Percentiles rank a stretch among this genome's conserved stretches.
phyloP scores from a whole-genome alignment of 1,140 invertebrate genomes.

The Drosophila santomea region DNA sequence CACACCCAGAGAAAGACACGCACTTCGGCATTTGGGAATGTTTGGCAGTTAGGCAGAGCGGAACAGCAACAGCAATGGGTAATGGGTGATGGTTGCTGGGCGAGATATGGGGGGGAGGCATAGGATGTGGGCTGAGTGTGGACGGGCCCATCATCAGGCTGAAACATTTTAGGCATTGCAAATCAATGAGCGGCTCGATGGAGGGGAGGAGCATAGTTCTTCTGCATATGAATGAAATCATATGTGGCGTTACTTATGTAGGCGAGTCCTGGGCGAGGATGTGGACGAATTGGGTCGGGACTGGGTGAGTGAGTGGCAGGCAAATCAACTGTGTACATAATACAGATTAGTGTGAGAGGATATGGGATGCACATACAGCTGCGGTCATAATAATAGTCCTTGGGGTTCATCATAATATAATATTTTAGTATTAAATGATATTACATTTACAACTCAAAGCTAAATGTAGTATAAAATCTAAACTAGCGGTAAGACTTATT shows the following conservation, averaged over 20 bases:
- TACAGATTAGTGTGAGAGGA: conserved; percentile 67
- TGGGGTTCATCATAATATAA: too few species aligned
- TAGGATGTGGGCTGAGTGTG: not conserved
- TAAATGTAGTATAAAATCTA: too few species aligned
- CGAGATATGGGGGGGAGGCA: not conserved
- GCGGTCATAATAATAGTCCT: conserved; percentile 2
- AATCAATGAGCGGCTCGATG: conserved; percentile 65
- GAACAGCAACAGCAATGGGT: conserved; percentile 66
- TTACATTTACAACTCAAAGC: too few species aligned
- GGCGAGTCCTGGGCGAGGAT: conserved; percentile 21
- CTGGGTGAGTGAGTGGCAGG: conserved; percentile 51
- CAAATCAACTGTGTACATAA: conserved; percentile 82
- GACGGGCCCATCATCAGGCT: conserved; percentile 57
- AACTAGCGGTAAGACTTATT: too few species aligned
- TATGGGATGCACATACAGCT: conserved; percentile 34
- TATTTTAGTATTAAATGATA: too few species aligned
- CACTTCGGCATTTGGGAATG: conserved; percentile 53
- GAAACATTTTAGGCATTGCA: conserved; percentile 75
- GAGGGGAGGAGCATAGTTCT: conserved; percentile 58
- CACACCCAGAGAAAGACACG: conserved; percentile 34
- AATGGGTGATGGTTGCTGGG: not conserved
- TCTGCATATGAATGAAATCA: conserved; percentile 76
- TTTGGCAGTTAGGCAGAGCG: conserved; percentile 76
- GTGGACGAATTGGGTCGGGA: conserved; percentile 10
- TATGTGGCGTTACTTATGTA: conserved; percentile 54